A percentile compares a stretch with the other conserved stretches of the same genome.
These are phyloP conservation scores for Andrena marginata DNA, from an alignment of 2,888 invertebrate genomes.

Conservation along the genomic window DNA sequence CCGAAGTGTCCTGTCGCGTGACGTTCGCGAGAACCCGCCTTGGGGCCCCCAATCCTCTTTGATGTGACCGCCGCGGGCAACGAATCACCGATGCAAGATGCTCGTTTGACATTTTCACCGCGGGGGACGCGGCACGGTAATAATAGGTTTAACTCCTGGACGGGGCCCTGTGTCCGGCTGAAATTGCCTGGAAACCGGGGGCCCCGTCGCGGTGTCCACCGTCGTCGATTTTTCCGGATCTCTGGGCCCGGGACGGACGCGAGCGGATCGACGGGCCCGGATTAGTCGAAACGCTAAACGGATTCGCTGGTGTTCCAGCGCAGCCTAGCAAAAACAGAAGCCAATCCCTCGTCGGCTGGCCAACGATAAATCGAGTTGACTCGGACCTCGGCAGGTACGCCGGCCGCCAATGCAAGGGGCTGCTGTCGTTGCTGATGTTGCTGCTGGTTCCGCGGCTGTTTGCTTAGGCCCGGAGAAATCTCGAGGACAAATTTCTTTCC, in stretches of 20 bases:
- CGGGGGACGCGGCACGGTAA: slow-evolving; percentile 79
- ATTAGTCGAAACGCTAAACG: slow-evolving; percentile 69
- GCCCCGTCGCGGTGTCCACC: slow-evolving; percentile 35
- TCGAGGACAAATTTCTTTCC: slow-evolving; percentile 64
- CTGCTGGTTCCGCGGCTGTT: slow-evolving; percentile 31
- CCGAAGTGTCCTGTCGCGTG: slow-evolving; percentile 72
- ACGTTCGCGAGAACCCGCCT: slow-evolving; percentile 64
- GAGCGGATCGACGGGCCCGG: slow-evolving; percentile 43
- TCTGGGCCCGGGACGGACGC: slow-evolving; percentile 39
- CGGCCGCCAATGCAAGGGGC: not conserved
- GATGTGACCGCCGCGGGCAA: slow-evolving; percentile 68
- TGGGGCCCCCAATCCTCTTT: slow-evolving; percentile 44
- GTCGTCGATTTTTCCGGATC: slow-evolving; percentile 68
- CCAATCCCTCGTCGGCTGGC: slow-evolving; percentile 60
- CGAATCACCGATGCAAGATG: slow-evolving; percentile 72
- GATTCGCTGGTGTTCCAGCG: slow-evolving; percentile 66
- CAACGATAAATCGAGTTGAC: slow-evolving; percentile 65
- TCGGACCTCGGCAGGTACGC: slow-evolving; percentile 58
- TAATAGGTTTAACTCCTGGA: slow-evolving; percentile 82
- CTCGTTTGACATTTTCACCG: slow-evolving; percentile 83
- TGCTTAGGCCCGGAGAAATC: slow-evolving; percentile 52
- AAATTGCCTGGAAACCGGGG: slow-evolving; percentile 81
- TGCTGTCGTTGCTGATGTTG: not conserved
- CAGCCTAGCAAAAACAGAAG: slow-evolving; percentile 71
- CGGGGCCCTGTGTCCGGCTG: slow-evolving; percentile 71